Conservation (phyloP, 2,113 vertebrate genomes). For the Pseudolaguvia tuberculata region DNA sequence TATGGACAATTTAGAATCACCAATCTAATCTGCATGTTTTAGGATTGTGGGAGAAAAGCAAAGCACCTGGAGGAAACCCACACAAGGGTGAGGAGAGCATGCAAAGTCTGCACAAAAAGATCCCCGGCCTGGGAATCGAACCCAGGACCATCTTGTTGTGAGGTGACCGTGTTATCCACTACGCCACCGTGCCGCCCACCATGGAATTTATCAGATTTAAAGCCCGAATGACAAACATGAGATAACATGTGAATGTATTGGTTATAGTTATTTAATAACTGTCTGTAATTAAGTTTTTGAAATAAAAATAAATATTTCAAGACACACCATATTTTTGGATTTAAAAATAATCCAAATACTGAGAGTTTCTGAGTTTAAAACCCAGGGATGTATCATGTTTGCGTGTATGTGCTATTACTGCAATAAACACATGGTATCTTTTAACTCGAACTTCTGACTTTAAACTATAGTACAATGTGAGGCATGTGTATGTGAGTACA, state of each 20-base stretch:
- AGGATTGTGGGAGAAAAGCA: too few relatives aligned
- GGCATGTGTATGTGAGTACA: background rate
- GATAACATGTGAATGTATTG: too few relatives aligned
- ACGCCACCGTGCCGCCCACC: too few relatives aligned
- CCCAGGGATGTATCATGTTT: background rate
- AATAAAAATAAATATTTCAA: background rate
- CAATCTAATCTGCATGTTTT: too few relatives aligned
- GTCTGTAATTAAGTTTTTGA: background rate
- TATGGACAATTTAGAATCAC: too few relatives aligned
- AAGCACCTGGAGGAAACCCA: too few relatives aligned
- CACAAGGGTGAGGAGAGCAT: too few relatives aligned
- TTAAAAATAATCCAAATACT: background rate
- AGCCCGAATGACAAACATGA: background rate
- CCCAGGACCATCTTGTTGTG: too few relatives aligned
- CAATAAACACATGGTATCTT: constrained; percentile 8
- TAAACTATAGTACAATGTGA: constrained; percentile 15
- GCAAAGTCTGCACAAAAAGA: too few relatives aligned
- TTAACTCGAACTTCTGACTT: constrained; percentile 31
- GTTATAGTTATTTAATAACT: too few relatives aligned
- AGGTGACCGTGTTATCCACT: too few relatives aligned
- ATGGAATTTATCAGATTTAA: background rate
- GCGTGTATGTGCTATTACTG: constrained; percentile 2
- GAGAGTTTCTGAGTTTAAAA: background rate
- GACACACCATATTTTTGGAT: background rate
- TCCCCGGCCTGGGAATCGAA: too few relatives aligned